Base-by-base conservation (phyloP, 2,113 vertebrate species). In the Choloepus hoffmanni region DNA sequence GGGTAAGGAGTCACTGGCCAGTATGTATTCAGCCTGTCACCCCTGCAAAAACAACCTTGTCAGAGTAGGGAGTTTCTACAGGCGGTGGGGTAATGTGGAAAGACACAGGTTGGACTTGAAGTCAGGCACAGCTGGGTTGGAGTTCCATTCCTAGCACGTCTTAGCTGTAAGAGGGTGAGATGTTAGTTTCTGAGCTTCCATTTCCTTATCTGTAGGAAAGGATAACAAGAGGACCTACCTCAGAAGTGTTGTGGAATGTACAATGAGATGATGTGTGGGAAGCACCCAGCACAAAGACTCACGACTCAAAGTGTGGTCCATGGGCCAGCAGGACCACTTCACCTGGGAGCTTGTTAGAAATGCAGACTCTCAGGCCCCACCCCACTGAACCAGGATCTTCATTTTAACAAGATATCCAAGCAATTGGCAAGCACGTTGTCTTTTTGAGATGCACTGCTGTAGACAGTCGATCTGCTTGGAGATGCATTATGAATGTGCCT, bases 371-470 rank as follows among this genome's bases (percentile, higher is more conserved):
- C 53, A 9, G 30, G 16, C 68, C 48, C 50, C 14, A 1, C 9
- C n/a, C 15, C 5, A 2, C 73, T 14, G 33, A 24, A 14, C 28
- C 33, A 55, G n/a, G 43, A 45, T 21, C 68, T 63, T 55, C 30
- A n/a, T n/a, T 65, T 53, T 45, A 33, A 78, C 7, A 45, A 10
- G 19, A 4, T 10, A 67, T 53, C 48, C 50, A 53, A 21, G 23
- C 14, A 5, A 7, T n/a, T 13, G 26, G 1, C 1, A 3, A 12
- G n/a, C 76, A 19, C 36, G 0, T 53, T 68, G 1, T 60, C 4
- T 45, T 45, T 63, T 60, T 50, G 40, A 45, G 23, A 77, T 45
- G 14, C 63, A 33, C 7, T 30, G 18, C 45, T 53, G 4, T 23
- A 6, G 53, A 40, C 67, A 50, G 50, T 50, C 4, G 43, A 53